Conservation (phyloP, 2,797 vertebrate species). For the Erithacus rubecula region DNA sequence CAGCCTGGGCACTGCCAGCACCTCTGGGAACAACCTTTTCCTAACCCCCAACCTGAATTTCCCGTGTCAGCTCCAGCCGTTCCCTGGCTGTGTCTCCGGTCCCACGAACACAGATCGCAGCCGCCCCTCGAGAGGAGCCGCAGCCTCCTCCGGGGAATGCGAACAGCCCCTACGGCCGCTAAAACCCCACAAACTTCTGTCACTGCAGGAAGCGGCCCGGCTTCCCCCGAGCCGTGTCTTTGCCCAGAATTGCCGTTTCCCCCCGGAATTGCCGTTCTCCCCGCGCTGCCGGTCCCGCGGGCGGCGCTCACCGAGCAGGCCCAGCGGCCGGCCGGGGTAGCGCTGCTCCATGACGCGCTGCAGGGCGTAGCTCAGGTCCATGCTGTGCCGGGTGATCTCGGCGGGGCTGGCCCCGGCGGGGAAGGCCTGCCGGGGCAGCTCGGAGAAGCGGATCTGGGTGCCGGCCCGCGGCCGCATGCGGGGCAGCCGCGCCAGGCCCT, state of each 20-base stretch:
- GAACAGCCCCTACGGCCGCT: background rate
- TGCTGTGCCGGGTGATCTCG: slow-evolving; percentile 90
- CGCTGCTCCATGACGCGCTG: slow-evolving; percentile 81
- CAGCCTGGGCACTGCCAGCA: background rate
- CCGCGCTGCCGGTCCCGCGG: rapidly evolving
- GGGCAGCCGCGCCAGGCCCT: slow-evolving; percentile 89
- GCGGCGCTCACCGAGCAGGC: slow-evolving; percentile 83
- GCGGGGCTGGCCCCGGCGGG: slow-evolving; percentile 88
- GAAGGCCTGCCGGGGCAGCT: slow-evolving; percentile 85
- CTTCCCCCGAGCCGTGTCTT: background rate
- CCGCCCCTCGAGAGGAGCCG: background rate
- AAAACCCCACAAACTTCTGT: background rate
- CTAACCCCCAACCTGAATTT: background rate
- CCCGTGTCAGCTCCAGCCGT: background rate
- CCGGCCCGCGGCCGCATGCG: slow-evolving; percentile 85
- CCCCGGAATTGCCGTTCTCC: rapidly evolving
- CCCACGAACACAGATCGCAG: background rate
- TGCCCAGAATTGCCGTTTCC: too few relatives aligned
- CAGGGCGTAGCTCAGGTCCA: slow-evolving; percentile 92
- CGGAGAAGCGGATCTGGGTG: slow-evolving; percentile 90
- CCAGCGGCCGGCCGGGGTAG: slow-evolving; percentile 79
- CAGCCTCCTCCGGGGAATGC: background rate
- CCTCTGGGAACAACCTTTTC: background rate
- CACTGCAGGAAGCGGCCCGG: rapidly evolving
- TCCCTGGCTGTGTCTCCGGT: background rate